Conservation (phyloP, 2,888 invertebrate species). For the Barypeithes pellucidus region DNA sequence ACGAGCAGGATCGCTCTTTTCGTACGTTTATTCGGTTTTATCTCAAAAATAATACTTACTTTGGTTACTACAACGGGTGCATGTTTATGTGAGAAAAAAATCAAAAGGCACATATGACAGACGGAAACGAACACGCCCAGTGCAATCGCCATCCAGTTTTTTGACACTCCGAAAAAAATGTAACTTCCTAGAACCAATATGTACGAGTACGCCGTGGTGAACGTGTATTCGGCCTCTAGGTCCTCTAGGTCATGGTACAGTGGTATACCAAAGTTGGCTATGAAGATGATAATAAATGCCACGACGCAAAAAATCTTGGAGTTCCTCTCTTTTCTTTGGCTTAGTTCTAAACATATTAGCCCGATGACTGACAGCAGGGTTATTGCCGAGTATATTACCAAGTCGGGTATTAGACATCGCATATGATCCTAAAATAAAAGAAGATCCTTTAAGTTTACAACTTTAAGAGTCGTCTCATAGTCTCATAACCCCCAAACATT, state of each 20-base stretch:
- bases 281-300: conserved; percentile 69
- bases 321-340: conserved; percentile 56
- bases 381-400: conserved; percentile 70
- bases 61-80: not conserved
- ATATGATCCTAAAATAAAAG: conserved; percentile 44
- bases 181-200: conserved; percentile 86
- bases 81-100: conserved; percentile 72
- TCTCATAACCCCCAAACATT: no score
- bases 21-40: no score
- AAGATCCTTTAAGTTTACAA: no score
- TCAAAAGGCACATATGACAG: conserved; percentile 77
- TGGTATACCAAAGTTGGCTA: conserved; percentile 78
- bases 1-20: no score
- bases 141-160: conserved; percentile 80
- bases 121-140: conserved; percentile 81
- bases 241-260: conserved; percentile 48
- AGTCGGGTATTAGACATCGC: conserved; percentile 66
- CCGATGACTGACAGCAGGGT: conserved; percentile 70
- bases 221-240: conserved; percentile 34
- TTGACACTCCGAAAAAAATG: conserved; percentile 87
- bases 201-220: conserved; percentile 81
- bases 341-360: conserved; percentile 70
- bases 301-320: conserved; percentile 64
- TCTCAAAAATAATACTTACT: not conserved
- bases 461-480: no score